Percentiles rank a stretch among this genome's conserved stretches.
phyloP scores from a whole-genome alignment of 2,113 vertebrate species.

The Baryphthengus martii region DNA sequence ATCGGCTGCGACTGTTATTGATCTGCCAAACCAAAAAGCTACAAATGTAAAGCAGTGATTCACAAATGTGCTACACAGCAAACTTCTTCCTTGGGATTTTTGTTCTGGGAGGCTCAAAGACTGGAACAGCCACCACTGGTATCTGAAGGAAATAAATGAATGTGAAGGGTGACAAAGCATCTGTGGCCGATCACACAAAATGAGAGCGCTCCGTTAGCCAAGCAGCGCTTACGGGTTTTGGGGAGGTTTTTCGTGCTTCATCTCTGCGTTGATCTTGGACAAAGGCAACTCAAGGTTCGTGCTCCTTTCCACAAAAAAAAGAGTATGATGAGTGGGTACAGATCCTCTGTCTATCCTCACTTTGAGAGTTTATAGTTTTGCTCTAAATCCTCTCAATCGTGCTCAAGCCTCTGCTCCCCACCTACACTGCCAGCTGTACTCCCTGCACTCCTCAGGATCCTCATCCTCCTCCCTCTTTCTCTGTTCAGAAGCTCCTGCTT shows the following conservation, averaged over 20 bases:
- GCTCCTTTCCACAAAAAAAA: fast-evolving
- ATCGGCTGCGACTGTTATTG: background rate
- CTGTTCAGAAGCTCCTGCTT: background rate
- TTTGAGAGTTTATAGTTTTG: background rate
- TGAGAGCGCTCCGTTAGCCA: background rate
- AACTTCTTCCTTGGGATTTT: background rate
- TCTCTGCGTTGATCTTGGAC: background rate
- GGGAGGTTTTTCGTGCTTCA: background rate
- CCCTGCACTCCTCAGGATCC: background rate
- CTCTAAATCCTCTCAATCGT: background rate
- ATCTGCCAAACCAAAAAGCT: background rate
- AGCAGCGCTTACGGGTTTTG: fast-evolving
- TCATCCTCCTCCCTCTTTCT: background rate
- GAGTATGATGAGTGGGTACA: background rate
- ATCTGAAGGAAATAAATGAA: background rate
- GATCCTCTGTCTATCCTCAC: background rate
- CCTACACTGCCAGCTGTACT: background rate
- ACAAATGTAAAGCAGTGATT: background rate
- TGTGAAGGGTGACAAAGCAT: background rate
- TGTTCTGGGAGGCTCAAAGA: background rate
- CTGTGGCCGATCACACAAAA: background rate
- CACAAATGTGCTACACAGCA: background rate
- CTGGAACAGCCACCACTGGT: background rate
- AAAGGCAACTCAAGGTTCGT: background rate
- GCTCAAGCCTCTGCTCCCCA: background rate